Evolutionary conservation across 2,797 vertebrate genomes (phyloP).

Genomic region (Astyanax mexicanus): DNA sequence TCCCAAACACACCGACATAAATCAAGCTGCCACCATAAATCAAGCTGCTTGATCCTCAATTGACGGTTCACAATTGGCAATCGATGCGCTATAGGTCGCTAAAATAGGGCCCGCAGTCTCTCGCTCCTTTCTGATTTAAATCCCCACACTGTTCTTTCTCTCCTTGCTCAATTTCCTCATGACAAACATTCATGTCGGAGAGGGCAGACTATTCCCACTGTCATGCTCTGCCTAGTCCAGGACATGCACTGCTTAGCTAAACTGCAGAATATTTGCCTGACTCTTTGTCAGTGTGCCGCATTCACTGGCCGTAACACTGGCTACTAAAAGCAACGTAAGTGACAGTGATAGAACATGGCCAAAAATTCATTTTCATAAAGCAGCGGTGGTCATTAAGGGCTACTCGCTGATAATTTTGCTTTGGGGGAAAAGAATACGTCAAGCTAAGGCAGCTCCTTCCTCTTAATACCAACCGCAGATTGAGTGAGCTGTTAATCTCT

Average conservation of each 20-base stretch:
- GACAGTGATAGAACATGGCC: neutral
- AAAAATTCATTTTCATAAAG: neutral
- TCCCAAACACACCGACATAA: too few relatives aligned
- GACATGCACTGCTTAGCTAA: slow-evolving; percentile 18
- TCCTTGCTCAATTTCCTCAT: slow-evolving; percentile 13
- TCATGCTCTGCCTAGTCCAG: slow-evolving; percentile 38
- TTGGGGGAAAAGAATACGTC: too few relatives aligned
- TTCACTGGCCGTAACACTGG: neutral
- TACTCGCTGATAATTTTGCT: too few relatives aligned
- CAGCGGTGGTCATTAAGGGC: too few relatives aligned
- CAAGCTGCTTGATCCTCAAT: too few relatives aligned
- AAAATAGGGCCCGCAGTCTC: too few relatives aligned
- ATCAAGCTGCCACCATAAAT: too few relatives aligned
- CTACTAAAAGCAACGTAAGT: neutral
- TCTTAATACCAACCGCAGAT: neutral
- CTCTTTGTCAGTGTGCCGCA: neutral
- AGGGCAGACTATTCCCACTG: slow-evolving; percentile 21
- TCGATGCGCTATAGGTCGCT: too few relatives aligned
- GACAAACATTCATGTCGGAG: slow-evolving; percentile 42
- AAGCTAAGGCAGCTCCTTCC: neutral
- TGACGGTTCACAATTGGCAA: too few relatives aligned
- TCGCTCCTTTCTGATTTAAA: too few relatives aligned
- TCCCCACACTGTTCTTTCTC: slow-evolving; percentile 5
- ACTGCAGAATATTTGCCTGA: slow-evolving; percentile 4
- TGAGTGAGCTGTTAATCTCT: neutral